phyloP scores from a whole-genome alignment of 2,888 invertebrate genomes.

The Molanna angustata region DNA sequence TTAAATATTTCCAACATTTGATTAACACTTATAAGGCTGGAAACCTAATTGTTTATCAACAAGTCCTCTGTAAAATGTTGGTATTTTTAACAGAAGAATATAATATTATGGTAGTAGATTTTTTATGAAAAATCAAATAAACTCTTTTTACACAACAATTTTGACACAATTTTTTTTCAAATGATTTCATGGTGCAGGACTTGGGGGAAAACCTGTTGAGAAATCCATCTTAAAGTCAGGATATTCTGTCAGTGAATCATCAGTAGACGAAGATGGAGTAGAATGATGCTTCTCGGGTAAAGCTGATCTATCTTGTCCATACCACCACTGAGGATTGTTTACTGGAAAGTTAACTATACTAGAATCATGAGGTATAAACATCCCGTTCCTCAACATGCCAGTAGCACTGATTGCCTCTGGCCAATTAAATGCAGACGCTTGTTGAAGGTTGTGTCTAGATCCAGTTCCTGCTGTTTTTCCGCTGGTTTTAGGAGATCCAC shows the following conservation, averaged over 20 bases:
- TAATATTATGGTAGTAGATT: too few species aligned
- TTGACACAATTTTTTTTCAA: too few species aligned
- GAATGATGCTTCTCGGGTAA: neutral
- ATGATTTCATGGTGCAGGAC: conserved; percentile 48
- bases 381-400: conserved; percentile 43
- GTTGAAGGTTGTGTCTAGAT: neutral
- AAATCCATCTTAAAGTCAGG: conserved; percentile 42
- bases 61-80: too few species aligned
- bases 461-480: conserved; percentile 8
- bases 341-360: conserved; percentile 8
- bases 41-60: too few species aligned
- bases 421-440: conserved; percentile 41
- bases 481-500: conserved; percentile 8
- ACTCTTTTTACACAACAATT: too few species aligned
- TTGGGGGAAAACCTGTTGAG: conserved; percentile 44
- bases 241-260: conserved; percentile 40
- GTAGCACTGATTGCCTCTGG: conserved; percentile 48
- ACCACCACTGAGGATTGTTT: conserved; percentile 8
- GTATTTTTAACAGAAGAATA: too few species aligned
- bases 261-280: conserved; percentile 37
- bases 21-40: too few species aligned
- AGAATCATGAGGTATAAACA: conserved; percentile 3
- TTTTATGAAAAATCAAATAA: too few species aligned
- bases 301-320: conserved; percentile 3
- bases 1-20: too few species aligned